phyloP scores from a whole-genome alignment of 1,140 invertebrate genomes.

The Zaprionus camerounensis region DNA sequence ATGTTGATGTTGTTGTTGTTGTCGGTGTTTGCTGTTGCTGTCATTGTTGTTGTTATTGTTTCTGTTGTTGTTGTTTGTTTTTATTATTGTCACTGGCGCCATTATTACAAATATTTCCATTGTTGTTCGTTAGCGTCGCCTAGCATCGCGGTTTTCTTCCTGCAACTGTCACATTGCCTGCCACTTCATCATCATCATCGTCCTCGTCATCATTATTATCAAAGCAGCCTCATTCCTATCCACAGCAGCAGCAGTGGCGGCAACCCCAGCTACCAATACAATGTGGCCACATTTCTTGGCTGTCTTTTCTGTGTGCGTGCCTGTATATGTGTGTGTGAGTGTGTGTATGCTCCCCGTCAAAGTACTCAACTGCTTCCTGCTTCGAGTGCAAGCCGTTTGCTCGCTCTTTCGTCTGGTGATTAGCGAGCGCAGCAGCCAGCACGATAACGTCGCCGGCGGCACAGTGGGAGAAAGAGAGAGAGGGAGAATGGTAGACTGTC shows the following conservation, averaged over 20 bases:
- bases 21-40: constrained; percentile 17
- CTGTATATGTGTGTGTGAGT: not conserved
- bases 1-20: constrained; percentile 39
- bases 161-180: constrained; percentile 73
- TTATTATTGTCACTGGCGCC: constrained; percentile 50
- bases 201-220: constrained; percentile 41
- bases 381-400: constrained; percentile 38
- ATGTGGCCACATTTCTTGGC: constrained; percentile 40
- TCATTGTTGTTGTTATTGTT: constrained; percentile 8
- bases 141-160: constrained; percentile 54
- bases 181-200: constrained; percentile 71
- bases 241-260: not conserved
- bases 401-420: constrained; percentile 55
- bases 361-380: constrained; percentile 38
- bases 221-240: constrained; percentile 3
- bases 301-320: not conserved
- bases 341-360: constrained; percentile 20
- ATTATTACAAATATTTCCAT: constrained; percentile 58
- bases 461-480: constrained; percentile 3
- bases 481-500: not conserved
- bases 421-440: constrained; percentile 54
- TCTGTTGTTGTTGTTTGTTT: constrained; percentile 21
- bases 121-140: constrained; percentile 51
- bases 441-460: constrained; percentile 59
- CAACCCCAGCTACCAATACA: constrained; percentile 37